Percentiles rank a stretch among this genome's conserved stretches.
Evolutionary conservation across 2,113 vertebrate genomes (phyloP).

Genomic region (Cyanoliseus patagonus): DNA sequence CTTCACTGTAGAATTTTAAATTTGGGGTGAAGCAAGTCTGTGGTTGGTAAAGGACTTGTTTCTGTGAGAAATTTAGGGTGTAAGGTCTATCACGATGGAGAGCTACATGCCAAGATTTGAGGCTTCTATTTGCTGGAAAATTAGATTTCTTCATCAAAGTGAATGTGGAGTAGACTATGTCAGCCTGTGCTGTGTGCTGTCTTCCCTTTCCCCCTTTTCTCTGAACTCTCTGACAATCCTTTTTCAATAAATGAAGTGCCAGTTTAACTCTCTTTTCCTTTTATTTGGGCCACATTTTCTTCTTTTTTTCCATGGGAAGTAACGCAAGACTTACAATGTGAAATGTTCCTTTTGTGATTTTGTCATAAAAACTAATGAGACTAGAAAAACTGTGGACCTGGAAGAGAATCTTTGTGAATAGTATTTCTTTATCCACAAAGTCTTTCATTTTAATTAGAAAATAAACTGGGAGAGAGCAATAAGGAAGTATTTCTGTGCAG

Average conservation of each 20-base stretch:
- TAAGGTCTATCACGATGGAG: not conserved
- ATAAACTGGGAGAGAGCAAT: conserved; percentile 8
- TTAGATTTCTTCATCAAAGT: not conserved
- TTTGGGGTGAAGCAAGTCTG: not conserved
- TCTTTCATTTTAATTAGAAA: conserved; percentile 30
- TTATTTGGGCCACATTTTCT: not conserved
- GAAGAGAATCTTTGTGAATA: not conserved
- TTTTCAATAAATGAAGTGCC: not conserved
- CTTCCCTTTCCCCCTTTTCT: not conserved
- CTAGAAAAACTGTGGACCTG: conserved; percentile 3
- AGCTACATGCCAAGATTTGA: not conserved
- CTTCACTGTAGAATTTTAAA: not conserved
- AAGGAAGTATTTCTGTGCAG: not conserved
- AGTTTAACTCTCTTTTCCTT: not conserved
- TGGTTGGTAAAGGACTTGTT: not conserved
- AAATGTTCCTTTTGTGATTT: conserved; percentile 3
- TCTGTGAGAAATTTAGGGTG: not conserved
- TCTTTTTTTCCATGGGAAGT: not conserved
- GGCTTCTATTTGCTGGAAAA: not conserved
- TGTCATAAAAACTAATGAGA: conserved; percentile 24
- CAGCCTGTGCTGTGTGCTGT: not conserved
- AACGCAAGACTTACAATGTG: not conserved
- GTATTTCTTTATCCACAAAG: not conserved
- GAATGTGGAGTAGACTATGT: not conserved
- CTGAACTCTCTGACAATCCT: not conserved